Conservation (phyloP, 2,113 vertebrate genomes). For the Scomber scombrus region DNA sequence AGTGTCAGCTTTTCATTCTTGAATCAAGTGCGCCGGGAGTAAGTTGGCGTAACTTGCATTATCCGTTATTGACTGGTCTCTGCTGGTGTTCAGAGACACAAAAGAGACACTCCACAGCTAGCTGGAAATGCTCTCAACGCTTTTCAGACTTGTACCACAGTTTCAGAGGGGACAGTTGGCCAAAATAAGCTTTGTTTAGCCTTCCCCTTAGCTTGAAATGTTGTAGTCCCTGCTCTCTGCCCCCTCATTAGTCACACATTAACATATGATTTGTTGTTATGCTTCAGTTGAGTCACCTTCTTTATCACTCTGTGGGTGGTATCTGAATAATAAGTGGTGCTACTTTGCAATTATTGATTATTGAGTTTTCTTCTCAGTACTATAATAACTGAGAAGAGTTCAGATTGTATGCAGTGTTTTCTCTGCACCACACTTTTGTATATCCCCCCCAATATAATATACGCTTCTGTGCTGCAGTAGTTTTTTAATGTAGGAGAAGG, state of each 20-base stretch:
- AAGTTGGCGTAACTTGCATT: neutral
- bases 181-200: neutral
- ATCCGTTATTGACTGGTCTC: slow-evolving; percentile 2
- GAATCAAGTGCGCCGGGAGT: no score
- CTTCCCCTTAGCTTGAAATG: neutral
- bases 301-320: neutral
- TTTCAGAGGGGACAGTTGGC: neutral
- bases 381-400: neutral
- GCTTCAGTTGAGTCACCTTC: neutral
- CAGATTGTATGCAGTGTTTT: neutral
- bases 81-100: neutral
- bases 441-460: no score
- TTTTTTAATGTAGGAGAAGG: no score
- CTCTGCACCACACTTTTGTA: neutral
- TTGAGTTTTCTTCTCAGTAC: neutral
- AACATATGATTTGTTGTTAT: neutral
- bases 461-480: neutral
- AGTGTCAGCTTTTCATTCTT: neutral
- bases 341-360: neutral
- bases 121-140: neutral
- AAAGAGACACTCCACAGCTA: neutral
- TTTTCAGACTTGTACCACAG: neutral
- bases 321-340: neutral
- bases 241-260: neutral
- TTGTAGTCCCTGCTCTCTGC: neutral